Evolutionary conservation across 2,888 invertebrate species (phyloP).

Genomic region (Uropetala carovei): DNA sequence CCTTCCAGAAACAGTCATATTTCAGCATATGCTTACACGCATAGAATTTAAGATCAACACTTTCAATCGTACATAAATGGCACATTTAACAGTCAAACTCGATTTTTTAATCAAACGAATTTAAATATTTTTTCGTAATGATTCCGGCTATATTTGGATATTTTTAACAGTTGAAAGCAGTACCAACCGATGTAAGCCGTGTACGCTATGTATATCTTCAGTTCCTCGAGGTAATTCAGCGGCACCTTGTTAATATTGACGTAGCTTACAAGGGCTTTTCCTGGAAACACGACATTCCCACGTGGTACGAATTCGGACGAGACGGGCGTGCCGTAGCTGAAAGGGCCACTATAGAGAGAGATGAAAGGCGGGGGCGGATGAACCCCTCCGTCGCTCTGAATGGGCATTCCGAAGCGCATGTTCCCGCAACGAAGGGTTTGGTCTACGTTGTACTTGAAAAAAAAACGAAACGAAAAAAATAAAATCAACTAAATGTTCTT

Average conservation of each 20-base stretch:
- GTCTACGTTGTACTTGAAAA: conserved; percentile 2
- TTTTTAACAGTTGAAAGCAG: background rate
- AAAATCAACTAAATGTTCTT: too few relatives aligned
- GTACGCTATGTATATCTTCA: conserved; percentile 1
- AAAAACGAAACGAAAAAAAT: background rate
- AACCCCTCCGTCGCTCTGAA: background rate
- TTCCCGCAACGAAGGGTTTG: background rate
- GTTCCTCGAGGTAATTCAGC: background rate
- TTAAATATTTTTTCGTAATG: background rate
- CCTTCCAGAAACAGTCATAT: too few relatives aligned
- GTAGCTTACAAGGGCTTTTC: background rate
- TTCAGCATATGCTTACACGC: too few relatives aligned
- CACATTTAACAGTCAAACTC: background rate
- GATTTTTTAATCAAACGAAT: background rate
- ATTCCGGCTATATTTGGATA: background rate
- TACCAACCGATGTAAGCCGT: background rate
- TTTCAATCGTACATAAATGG: background rate
- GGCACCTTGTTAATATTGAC: background rate
- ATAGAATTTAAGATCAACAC: too few relatives aligned
- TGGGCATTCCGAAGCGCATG: background rate
- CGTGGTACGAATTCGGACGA: background rate
- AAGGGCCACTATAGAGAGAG: background rate
- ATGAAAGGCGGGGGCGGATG: background rate
- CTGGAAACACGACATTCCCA: background rate
- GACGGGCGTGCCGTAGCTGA: background rate